These are phyloP conservation scores for Eumacrocentrus americanus DNA, from an alignment of 2,888 invertebrate species.

Conservation along the genomic window DNA sequence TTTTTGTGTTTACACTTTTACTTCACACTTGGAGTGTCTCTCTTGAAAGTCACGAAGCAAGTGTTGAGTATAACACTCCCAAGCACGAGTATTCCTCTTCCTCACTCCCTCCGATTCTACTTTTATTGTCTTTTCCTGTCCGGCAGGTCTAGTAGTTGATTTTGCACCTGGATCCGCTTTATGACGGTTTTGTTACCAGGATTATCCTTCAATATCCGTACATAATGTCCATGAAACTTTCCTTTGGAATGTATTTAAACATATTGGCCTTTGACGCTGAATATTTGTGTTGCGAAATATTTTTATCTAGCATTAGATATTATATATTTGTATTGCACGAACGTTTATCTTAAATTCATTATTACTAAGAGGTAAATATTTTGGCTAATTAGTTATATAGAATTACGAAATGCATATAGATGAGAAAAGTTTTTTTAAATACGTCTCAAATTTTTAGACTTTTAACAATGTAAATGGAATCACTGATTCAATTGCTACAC, in stretches of 20 bases:
- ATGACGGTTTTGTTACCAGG: no score
- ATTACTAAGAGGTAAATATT: background rate
- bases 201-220: no score
- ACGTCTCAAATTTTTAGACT: background rate
- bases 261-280: no score
- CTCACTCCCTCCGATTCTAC: background rate
- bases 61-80: background rate
- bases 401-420: background rate
- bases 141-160: conserved; percentile 1
- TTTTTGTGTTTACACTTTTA: background rate
- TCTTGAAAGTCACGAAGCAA: background rate
- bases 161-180: background rate
- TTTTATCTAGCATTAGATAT: background rate
- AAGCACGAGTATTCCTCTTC: background rate
- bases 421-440: no score
- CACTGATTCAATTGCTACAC: background rate
- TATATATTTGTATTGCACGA: background rate
- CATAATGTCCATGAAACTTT: no score
- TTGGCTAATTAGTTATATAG: background rate
- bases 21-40: background rate
- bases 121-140: background rate
- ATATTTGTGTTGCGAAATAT: no score
- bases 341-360: background rate
- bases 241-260: no score
- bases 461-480: background rate